phyloP scores from a whole-genome alignment of 2,797 vertebrate species.

The Acanthurus leucopareius region DNA sequence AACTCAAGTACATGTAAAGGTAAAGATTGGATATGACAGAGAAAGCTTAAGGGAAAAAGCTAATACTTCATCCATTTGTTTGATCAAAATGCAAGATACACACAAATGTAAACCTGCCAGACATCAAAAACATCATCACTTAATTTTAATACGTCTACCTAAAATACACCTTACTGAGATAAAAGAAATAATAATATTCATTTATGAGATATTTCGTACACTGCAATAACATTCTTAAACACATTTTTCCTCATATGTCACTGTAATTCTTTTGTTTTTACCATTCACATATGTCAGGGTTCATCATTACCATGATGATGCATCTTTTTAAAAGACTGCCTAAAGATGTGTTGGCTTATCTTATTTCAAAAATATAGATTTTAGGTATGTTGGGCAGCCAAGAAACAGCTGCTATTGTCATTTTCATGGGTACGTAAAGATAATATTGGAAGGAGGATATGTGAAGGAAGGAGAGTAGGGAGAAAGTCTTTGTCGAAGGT shows the following conservation, averaged over 20 bases:
- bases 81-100: constrained; percentile 84
- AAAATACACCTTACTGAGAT: constrained; percentile 87
- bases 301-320: constrained; percentile 79
- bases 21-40: constrained; percentile 76
- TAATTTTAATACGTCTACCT: constrained; percentile 85
- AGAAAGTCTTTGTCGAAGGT: constrained; percentile 33
- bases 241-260: constrained; percentile 74
- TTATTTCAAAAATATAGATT: constrained; percentile 47
- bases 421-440: constrained; percentile 56
- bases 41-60: constrained; percentile 82
- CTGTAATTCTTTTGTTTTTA: constrained; percentile 73
- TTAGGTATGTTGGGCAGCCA: constrained; percentile 58
- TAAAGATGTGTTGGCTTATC: constrained; percentile 58
- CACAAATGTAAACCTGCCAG: constrained; percentile 87
- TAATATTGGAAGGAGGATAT: constrained; percentile 71
- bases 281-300: constrained; percentile 91
- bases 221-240: constrained; percentile 88
- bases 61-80: constrained; percentile 88
- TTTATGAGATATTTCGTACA: constrained; percentile 89
- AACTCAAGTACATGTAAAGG: constrained; percentile 76
- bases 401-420: constrained; percentile 50
- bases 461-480: constrained; percentile 38
- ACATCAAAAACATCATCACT: constrained; percentile 83
- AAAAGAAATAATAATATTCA: constrained; percentile 87
- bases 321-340: constrained; percentile 78